These are phyloP conservation scores for Glaucomys volans DNA, from an alignment of 2,113 vertebrate genomes.

Conservation along the genomic window DNA sequence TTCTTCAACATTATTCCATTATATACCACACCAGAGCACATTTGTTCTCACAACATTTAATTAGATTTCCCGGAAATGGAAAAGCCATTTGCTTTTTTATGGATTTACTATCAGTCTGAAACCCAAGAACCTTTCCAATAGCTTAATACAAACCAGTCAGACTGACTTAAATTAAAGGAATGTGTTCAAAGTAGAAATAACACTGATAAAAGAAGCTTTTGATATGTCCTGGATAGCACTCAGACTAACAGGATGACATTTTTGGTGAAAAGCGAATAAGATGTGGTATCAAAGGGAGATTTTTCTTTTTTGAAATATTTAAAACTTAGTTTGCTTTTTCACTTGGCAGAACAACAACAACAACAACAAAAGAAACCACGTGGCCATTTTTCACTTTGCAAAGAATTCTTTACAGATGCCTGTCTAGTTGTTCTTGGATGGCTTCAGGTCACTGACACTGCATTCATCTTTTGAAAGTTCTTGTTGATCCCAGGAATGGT, in stretches of 20 bases:
- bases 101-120: constrained; percentile 87
- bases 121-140: constrained; percentile 84
- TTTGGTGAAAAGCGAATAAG: constrained; percentile 81
- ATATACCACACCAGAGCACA: constrained; percentile 69
- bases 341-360: constrained; percentile 66
- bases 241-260: constrained; percentile 84
- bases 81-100: constrained; percentile 86
- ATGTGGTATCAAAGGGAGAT: constrained; percentile 77
- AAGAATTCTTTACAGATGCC: constrained; percentile 71
- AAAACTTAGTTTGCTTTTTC: constrained; percentile 60
- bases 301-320: constrained; percentile 75
- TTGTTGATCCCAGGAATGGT: constrained; percentile 33
- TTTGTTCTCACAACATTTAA: constrained; percentile 86
- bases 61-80: constrained; percentile 85
- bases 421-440: constrained; percentile 80
- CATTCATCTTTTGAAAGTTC: constrained; percentile 75
- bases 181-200: constrained; percentile 86
- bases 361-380: constrained; percentile 64
- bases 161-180: constrained; percentile 85
- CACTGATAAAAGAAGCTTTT: constrained; percentile 84
- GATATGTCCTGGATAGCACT: constrained; percentile 72
- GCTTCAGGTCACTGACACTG: constrained; percentile 59
- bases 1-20: constrained; percentile 72
- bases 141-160: constrained; percentile 88
- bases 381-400: constrained; percentile 71